Evolutionary conservation across 2,113 vertebrate genomes (phyloP).

Genomic region (Nerophis ophidion): DNA sequence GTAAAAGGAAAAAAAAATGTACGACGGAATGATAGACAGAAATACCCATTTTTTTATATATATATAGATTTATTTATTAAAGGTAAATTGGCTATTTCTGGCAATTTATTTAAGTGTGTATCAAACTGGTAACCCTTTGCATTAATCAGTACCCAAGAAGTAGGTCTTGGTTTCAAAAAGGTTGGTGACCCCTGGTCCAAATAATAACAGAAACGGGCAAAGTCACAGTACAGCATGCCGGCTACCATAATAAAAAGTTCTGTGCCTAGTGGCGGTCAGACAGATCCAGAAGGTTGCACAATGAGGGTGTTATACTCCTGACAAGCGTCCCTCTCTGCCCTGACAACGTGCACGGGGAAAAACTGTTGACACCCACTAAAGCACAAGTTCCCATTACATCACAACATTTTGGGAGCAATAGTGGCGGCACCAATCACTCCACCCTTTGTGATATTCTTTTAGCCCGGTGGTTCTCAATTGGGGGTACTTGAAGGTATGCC

Average conservation of each 20-base stretch:
- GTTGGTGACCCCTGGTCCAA: too few species aligned
- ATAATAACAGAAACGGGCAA: conserved; percentile 43
- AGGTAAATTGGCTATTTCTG: too few species aligned
- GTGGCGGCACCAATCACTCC: conserved; percentile 59
- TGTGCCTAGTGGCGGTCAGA: conserved; percentile 62
- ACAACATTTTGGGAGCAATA: conserved; percentile 56
- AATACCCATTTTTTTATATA: too few species aligned
- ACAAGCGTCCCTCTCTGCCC: conserved; percentile 62
- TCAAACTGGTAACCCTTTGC: too few species aligned
- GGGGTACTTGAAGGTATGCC: too few species aligned
- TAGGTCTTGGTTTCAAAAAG: too few species aligned
- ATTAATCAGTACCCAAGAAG: too few species aligned
- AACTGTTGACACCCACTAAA: conserved; percentile 74
- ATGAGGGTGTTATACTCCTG: conserved; percentile 71
- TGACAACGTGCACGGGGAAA: conserved; percentile 58
- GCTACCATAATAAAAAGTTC: conserved; percentile 71
- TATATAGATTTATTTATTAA: too few species aligned
- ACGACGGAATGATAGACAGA: too few species aligned
- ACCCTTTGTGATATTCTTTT: conserved; percentile 65
- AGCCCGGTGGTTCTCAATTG: too few species aligned
- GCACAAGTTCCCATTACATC: conserved; percentile 76
- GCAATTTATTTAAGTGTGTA: too few species aligned
- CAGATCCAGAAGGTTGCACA: conserved; percentile 67
- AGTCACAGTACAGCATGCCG: conserved; percentile 52
- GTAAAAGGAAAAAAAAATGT: too few species aligned